These are phyloP conservation scores for Brassicogethes aeneus DNA, from an alignment of 2,888 invertebrate species.

Conservation along the genomic window DNA sequence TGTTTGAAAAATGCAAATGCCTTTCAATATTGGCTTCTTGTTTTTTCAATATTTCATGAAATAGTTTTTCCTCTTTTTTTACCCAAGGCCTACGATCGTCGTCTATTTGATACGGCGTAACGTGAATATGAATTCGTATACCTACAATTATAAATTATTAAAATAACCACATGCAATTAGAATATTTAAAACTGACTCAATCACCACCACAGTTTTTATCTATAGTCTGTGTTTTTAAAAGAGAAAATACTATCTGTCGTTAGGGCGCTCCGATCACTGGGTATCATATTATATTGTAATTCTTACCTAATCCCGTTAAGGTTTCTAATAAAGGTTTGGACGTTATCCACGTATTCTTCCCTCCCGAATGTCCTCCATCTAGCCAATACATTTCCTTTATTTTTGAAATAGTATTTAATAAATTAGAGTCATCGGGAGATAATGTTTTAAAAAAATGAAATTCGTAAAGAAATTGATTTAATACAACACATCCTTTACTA, in stretches of 20 bases:
- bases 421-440: conserved; percentile 51
- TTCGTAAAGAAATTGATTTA: conserved; percentile 85
- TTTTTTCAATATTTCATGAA: conserved; percentile 57
- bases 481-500: conserved; percentile 88
- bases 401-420: conserved; percentile 53
- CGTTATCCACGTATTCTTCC: conserved; percentile 82
- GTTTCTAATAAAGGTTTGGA: conserved; percentile 63
- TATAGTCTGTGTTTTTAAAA: background rate
- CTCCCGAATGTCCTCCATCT: conserved; percentile 87
- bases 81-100: conserved; percentile 79
- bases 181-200: too few relatives aligned
- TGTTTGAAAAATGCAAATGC: conserved; percentile 53
- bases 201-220: background rate
- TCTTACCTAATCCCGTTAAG: conserved; percentile 64
- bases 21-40: conserved; percentile 58
- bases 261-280: too few relatives aligned
- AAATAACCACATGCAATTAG: background rate
- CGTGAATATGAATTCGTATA: conserved; percentile 67
- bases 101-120: conserved; percentile 83
- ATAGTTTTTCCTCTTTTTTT: conserved; percentile 69
- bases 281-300: too few relatives aligned
- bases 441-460: conserved; percentile 65
- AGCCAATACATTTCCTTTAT: conserved; percentile 80
- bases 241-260: too few relatives aligned
- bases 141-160: conserved; percentile 39